Base-by-base conservation (phyloP, 2,113 vertebrate genomes). In the Dipodomys stephensi region DNA sequence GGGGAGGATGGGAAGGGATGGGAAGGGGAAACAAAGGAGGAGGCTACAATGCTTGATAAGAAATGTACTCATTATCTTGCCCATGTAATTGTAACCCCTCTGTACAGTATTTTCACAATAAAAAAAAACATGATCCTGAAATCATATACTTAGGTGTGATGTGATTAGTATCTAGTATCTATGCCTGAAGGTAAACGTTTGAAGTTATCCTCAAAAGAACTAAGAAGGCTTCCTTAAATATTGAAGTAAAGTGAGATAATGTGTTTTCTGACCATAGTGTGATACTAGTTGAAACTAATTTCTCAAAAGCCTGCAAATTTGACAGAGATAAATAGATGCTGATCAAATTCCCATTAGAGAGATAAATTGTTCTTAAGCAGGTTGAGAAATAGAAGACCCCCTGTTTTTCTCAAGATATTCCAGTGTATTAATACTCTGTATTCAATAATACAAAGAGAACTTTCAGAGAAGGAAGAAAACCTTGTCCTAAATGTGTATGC, bases 241-340 rank as follows among this genome's bases (percentile, higher is more conserved):
- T 18, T 83, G 13, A 86, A 91, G 82, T 85, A 82, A 86, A 97
- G 28, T 67, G 64, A 87, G 44, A 95, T 27, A 62, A 30, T 81
- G 28, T 84, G n/a, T 84, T 96, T 95, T 95, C 83, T 94, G 32
- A 89, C 68, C 65, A 57, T 74, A 72, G 72, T 89, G 78, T 83
- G 27, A 95, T 80, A 92, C 28, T 35, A 44, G 8, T 65, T 95
- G 46, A 92, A 94, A 93, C 94, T 95, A 71, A 94, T 79, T 95
- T 93, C 72, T 96, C 77, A 74, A 93, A 96, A 79, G 25, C 74
- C 86, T 81, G 60, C 71, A 94, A 93, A 94, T 64, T 91, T 94
- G 96, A 90, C 87, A 88, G 49, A 94, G 72, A 83, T 92, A 84
- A 81, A 97, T 91, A 80, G 86, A 96, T 67, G 49, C 39, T 95